These are phyloP conservation scores for Paramormyrops hopkinsi DNA, from an alignment of 2,797 vertebrate species.

Conservation along the genomic window DNA sequence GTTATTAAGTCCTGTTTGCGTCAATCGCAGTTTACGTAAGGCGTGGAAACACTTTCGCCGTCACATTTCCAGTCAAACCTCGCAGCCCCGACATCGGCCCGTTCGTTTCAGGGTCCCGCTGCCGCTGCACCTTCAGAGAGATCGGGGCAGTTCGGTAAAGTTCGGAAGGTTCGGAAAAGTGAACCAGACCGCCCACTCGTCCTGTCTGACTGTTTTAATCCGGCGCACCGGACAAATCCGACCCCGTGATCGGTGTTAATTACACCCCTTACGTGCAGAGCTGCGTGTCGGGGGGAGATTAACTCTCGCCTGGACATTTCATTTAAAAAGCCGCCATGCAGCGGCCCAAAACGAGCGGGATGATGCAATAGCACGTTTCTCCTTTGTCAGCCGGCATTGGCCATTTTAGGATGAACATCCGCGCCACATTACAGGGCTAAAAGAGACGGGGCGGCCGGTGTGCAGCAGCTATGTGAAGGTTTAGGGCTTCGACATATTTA, in stretches of 20 bases:
- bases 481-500: not conserved
- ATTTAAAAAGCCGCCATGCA: not conserved
- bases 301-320: not conserved
- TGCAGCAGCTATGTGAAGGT: not conserved
- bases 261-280: not conserved
- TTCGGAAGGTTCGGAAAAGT: not conserved
- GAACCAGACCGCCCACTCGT: not conserved
- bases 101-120: not conserved
- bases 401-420: not conserved
- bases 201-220: not conserved
- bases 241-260: not conserved
- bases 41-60: not conserved
- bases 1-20: not conserved
- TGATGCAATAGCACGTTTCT: constrained; percentile 8
- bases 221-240: not conserved
- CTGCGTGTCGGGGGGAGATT: not conserved
- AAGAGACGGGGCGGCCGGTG: not conserved
- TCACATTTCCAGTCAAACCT: not conserved
- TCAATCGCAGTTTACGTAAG: not conserved
- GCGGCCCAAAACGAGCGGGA: not conserved
- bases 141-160: not conserved
- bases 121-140: not conserved
- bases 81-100: not conserved
- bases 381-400: not conserved
- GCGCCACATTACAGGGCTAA: not conserved